A percentile compares a stretch with the other conserved stretches of the same genome.
Conservation (phyloP, 1,140 invertebrate species). For the Epicauta chinensis region DNA sequence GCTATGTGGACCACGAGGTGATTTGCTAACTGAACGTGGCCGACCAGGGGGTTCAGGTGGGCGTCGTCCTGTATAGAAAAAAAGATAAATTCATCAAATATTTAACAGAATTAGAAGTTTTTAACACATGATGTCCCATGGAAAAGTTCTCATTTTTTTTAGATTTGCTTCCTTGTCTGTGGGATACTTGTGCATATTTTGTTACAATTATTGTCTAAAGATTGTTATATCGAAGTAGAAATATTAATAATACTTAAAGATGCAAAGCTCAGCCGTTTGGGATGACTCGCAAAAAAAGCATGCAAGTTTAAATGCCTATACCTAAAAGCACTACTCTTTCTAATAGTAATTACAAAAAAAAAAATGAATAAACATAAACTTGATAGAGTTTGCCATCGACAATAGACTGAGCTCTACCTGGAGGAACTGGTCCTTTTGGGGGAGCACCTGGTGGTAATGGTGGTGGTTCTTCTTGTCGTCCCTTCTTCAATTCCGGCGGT, state of each 20-base stretch:
- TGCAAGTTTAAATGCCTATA: conserved; percentile 4
- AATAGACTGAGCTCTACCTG: conserved; percentile 27
- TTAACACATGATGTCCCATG: too few species aligned
- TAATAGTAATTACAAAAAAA: conserved; percentile 7
- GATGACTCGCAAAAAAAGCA: conserved; percentile 7
- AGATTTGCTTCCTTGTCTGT: too few species aligned
- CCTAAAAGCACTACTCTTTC: not conserved
- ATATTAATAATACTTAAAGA: not conserved
- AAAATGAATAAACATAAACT: not conserved
- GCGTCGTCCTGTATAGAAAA: conserved; percentile 37
- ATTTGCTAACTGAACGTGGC: conserved; percentile 35
- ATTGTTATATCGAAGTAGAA: not conserved
- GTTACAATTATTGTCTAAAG: not conserved
- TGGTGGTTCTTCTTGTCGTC: conserved; percentile 25
- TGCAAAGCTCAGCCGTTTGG: conserved; percentile 9
- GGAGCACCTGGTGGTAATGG: conserved; percentile 30
- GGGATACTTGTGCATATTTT: too few species aligned
- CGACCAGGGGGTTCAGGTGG: conserved; percentile 44
- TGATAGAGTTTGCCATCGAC: not conserved
- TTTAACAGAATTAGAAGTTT: too few species aligned
- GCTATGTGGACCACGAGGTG: conserved; percentile 32
- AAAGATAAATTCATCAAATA: not conserved
- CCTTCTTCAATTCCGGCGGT: conserved; percentile 47
- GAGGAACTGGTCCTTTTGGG: conserved; percentile 33
- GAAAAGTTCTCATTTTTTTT: too few species aligned